Evolutionary conservation across 2,113 vertebrate species (phyloP), one percentile per base, ranked within the genome.

Genomic region (Hipposideros armiger): DNA sequence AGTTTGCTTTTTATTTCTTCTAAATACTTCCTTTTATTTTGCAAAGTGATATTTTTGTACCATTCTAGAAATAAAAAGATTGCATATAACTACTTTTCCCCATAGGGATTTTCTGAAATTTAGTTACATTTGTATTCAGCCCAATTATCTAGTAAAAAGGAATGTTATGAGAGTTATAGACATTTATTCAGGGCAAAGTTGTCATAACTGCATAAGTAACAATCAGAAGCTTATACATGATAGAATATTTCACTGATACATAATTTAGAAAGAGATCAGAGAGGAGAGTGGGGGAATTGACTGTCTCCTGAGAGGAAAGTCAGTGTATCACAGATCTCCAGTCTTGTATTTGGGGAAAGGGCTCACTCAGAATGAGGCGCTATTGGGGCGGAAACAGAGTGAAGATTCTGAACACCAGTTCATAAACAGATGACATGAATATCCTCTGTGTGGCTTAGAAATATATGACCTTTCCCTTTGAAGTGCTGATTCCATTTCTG

Each of bases 241-340:
- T 67, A 32, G 47, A 91, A 50, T 95, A 94, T 76, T 90, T 92
- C 30, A 90, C 70, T 90, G 70, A 92, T 96, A 72, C 3, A 62
- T 92, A 95, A 95, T 94, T 96, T 95, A 82, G 36, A 56, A 72
- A 67, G 95, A 93, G 84, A 95, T 96, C 26, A 54, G 60, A 91
- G 47, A 85, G 2, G 5, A 86, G 2, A 91, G 22, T 50, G 16
- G 50, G 30, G 2, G 26, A 76, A 91, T 10, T 93, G 62, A 83
- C 32, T 83, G 5, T 82, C 22, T 95, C 22, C 30, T 67, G 24
- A 80, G 62, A 94, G 26, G 5, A 93, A 86, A 94, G 26, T 58
- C 58, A 66, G n/a, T 52, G 0, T 50, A 42, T 74, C 56, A 52
- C 2, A 91, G 45, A 62, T 69, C 81, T 90, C 42, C 47, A 84